Conservation (phyloP, 2,113 vertebrate species). For the Thamnaconus septentrionalis region DNA sequence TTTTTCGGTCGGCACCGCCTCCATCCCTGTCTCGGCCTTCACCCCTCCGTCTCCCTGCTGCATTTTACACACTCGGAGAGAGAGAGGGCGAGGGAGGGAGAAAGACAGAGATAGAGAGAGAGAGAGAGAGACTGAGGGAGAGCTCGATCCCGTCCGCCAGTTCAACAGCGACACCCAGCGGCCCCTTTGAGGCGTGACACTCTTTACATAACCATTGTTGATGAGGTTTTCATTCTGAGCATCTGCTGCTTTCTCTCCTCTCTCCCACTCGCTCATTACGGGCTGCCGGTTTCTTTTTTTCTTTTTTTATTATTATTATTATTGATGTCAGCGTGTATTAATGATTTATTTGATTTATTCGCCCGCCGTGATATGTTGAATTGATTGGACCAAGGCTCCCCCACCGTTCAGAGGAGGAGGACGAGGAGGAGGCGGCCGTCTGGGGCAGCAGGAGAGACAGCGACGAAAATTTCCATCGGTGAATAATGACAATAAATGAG, state of each 20-base stretch:
- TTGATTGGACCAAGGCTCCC: conserved; percentile 45
- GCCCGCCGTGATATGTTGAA: conserved; percentile 53
- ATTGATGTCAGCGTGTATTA: conserved; percentile 42
- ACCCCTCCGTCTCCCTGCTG: neutral
- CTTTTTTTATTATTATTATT: conserved; percentile 61
- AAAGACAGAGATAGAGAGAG: no score
- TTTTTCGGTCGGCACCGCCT: neutral
- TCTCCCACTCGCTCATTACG: conserved; percentile 53
- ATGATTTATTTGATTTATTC: conserved; percentile 53
- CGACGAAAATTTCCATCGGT: no score
- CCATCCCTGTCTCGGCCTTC: neutral
- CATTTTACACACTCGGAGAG: no score
- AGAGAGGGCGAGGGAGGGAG: no score
- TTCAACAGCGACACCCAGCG: conserved; percentile 70
- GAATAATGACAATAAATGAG: no score
- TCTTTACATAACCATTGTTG: conserved; percentile 55
- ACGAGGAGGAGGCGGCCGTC: neutral
- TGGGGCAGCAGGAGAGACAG: no score
- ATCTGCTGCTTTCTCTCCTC: conserved; percentile 61
- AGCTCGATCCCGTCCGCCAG: conserved; percentile 2
- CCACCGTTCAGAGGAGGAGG: conserved; percentile 12
- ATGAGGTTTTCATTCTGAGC: conserved; percentile 64
- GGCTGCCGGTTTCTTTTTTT: neutral
- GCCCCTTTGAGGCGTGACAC: rapidly evolving
- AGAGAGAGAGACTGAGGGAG: no score